Conservation (phyloP, 2,888 invertebrate species). For the Tortrix viridana region DNA sequence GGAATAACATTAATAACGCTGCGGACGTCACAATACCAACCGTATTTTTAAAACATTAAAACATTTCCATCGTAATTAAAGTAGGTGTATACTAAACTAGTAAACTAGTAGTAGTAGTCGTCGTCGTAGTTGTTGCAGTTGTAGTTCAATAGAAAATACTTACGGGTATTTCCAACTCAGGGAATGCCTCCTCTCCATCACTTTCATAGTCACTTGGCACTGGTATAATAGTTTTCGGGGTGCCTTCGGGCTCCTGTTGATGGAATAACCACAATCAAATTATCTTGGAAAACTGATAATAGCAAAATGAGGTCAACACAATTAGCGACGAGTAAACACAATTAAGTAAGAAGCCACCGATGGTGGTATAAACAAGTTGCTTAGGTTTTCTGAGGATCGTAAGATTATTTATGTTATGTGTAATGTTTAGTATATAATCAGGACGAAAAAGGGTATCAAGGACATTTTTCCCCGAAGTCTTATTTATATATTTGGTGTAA, state of each 20-base stretch:
- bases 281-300: slow-evolving; percentile 9
- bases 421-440: neutral
- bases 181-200: slow-evolving; percentile 78
- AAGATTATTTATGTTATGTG: neutral
- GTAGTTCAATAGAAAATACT: slow-evolving; percentile 53
- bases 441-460: neutral
- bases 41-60: slow-evolving; percentile 40
- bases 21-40: slow-evolving; percentile 40
- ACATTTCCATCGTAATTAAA: slow-evolving; percentile 8
- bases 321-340: slow-evolving; percentile 4
- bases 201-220: slow-evolving; percentile 75
- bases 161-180: slow-evolving; percentile 75
- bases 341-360: slow-evolving; percentile 13
- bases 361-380: slow-evolving; percentile 5
- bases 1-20: no score
- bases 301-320: slow-evolving; percentile 10
- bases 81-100: neutral
- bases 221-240: slow-evolving; percentile 60
- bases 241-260: slow-evolving; percentile 68
- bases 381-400: neutral
- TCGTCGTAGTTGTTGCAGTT: no score
- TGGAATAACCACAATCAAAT: slow-evolving; percentile 21
- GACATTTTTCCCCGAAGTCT: no score
- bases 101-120: no score
- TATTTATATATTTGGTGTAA: no score